These are phyloP conservation scores for Cygnus atratus DNA, from an alignment of 2,113 vertebrate species.

Conservation along the genomic window DNA sequence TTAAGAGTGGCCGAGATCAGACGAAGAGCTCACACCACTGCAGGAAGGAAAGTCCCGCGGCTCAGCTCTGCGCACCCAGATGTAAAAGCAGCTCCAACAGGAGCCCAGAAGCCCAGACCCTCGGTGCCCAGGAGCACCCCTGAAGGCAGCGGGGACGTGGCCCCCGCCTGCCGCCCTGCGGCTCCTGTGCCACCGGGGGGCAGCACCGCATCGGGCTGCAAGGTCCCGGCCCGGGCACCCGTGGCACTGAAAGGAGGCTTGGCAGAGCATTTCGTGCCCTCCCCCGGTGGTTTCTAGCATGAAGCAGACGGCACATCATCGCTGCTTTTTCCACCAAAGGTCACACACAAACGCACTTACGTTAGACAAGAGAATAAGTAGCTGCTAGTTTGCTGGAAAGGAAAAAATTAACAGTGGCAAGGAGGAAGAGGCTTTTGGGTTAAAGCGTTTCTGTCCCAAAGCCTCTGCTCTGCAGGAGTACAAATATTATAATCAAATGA, in stretches of 20 bases:
- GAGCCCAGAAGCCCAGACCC: no score
- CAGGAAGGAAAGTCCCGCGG: neutral
- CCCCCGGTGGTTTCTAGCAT: neutral
- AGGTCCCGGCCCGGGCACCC: rapidly evolving
- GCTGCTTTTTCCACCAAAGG: neutral
- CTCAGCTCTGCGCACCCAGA: rapidly evolving
- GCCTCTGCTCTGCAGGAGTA: neutral
- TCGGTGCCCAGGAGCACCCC: no score
- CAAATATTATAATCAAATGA: rapidly evolving
- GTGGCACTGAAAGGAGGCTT: rapidly evolving
- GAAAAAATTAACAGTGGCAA: neutral
- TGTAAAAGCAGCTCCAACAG: neutral
- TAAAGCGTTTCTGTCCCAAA: neutral
- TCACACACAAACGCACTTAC: neutral
- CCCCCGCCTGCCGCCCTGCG: neutral
- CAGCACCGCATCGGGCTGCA: neutral
- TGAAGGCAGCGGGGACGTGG: neutral
- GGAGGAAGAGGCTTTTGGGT: neutral
- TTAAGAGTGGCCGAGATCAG: neutral
- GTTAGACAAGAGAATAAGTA: neutral
- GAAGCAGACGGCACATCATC: neutral
- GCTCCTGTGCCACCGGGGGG: slow-evolving; percentile 8
- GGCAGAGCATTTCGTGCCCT: neutral
- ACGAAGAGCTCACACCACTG: rapidly evolving
- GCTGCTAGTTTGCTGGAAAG: neutral